phyloP scores from a whole-genome alignment of 2,888 invertebrate species.

The Agrochola lota region DNA sequence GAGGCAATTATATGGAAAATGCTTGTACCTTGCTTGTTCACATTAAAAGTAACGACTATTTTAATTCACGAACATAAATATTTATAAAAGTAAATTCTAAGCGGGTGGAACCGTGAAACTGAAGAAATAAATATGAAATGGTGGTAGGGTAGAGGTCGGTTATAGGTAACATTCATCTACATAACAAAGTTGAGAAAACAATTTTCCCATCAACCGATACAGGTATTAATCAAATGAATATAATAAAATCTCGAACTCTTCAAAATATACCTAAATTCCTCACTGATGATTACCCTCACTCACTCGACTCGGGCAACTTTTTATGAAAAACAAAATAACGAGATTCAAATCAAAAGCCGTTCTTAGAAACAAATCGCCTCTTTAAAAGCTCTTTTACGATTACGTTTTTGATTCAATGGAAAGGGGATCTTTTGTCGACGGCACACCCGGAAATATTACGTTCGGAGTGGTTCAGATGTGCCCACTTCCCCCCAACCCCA shows the following conservation, averaged over 20 bases:
- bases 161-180: not conserved
- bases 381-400: conserved; percentile 82
- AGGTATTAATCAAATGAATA: conserved; percentile 38
- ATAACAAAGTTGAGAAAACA: conserved; percentile 11
- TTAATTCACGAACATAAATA: conserved; percentile 37
- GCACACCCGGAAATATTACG: conserved; percentile 81
- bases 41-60: conserved; percentile 53
- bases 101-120: conserved; percentile 19
- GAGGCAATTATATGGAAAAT: conserved; percentile 58
- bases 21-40: conserved; percentile 46
- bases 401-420: conserved; percentile 84
- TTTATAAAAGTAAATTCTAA: conserved; percentile 39
- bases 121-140: conserved; percentile 12
- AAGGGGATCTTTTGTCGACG: conserved; percentile 83
- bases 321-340: conserved; percentile 67
- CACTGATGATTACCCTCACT: conserved; percentile 48
- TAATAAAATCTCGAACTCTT: conserved; percentile 23
- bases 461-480: conserved; percentile 55
- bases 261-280: conserved; percentile 40
- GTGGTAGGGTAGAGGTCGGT: conserved; percentile 7
- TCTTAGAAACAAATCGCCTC: conserved; percentile 81
- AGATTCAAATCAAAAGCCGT: conserved; percentile 72
- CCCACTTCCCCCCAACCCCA: conserved; percentile 37
- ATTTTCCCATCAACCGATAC: conserved; percentile 33
- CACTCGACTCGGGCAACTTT: conserved; percentile 39